Conservation (phyloP, 92 coral and sea anemone genomes). For the Parazoanthus darwini region DNA sequence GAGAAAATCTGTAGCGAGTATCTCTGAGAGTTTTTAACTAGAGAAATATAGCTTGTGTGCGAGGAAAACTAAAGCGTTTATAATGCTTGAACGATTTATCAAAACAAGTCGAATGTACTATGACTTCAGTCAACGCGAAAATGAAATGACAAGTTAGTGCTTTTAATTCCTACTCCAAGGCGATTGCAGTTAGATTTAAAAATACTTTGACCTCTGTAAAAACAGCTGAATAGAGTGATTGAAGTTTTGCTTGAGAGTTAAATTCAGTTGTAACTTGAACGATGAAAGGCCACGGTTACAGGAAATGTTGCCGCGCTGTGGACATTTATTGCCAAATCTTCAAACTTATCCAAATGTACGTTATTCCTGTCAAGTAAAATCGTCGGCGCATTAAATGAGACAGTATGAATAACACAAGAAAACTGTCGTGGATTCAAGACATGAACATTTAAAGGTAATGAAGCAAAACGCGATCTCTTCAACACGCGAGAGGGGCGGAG, state of each 20-base stretch:
- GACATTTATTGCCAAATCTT: not conserved
- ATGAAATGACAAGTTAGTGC: not conserved
- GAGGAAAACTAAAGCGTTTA: not conserved
- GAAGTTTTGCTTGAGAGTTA: not conserved
- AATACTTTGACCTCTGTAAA: not conserved
- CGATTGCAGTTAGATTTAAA: conserved; percentile 2
- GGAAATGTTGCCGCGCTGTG: not conserved
- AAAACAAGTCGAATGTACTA: not conserved
- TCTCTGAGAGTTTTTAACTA: not conserved
- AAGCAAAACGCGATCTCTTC: conserved; percentile 43
- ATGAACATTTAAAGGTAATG: conserved; percentile 25
- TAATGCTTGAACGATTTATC: conserved; percentile 30
- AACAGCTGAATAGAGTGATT: not conserved
- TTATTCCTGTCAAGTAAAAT: not conserved
- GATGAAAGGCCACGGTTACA: not conserved
- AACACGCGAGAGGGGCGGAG: conserved; percentile 48
- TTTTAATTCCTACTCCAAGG: conserved; percentile 16
- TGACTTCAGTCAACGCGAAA: not conserved
- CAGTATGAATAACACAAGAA: not conserved
- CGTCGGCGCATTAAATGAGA: not conserved
- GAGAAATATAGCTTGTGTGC: not conserved
- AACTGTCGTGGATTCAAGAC: not conserved
- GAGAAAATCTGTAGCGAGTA: not conserved
- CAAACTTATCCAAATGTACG: not conserved
- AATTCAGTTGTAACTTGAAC: not conserved